These are phyloP conservation scores for Trachops cirrhosus DNA, from an alignment of 2,797 vertebrate species.

Conservation along the genomic window DNA sequence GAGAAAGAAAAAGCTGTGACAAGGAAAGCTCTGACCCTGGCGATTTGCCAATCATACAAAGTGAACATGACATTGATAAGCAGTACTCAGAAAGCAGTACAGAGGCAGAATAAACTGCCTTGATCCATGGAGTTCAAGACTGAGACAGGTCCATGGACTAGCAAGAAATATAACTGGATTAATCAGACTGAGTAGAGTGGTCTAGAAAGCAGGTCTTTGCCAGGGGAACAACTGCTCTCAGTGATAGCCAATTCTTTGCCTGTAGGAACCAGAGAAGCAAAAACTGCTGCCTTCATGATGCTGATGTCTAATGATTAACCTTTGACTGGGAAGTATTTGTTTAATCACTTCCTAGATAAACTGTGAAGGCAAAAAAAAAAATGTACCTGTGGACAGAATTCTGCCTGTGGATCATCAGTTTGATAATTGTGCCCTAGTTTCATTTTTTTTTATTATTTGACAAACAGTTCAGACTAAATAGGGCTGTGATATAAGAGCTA, in stretches of 20 bases:
- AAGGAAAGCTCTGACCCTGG: not conserved
- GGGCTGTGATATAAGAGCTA: not conserved
- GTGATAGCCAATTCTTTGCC: not conserved
- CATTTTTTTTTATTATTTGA: slow-evolving; percentile 8
- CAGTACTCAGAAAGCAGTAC: not conserved
- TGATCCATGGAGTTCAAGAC: not conserved
- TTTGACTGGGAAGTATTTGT: not conserved
- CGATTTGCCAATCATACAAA: not conserved
- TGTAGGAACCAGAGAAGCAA: not conserved
- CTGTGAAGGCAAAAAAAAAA: not conserved
- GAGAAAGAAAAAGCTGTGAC: not conserved
- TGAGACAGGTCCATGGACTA: not conserved
- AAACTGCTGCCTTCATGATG: not conserved
- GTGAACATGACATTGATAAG: not conserved
- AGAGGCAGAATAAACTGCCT: not conserved
- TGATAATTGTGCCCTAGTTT: not conserved
- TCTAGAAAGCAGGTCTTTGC: not conserved
- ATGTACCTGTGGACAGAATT: not conserved
- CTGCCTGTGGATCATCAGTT: not conserved
- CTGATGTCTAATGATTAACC: not conserved
- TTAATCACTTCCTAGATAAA: not conserved
- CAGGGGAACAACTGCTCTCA: not conserved
- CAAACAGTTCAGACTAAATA: slow-evolving; percentile 2
- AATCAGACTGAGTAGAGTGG: not conserved
- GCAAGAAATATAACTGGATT: not conserved